These are phyloP conservation scores for Catharus fuscescens DNA, from an alignment of 2,113 vertebrate species.

Conservation along the genomic window DNA sequence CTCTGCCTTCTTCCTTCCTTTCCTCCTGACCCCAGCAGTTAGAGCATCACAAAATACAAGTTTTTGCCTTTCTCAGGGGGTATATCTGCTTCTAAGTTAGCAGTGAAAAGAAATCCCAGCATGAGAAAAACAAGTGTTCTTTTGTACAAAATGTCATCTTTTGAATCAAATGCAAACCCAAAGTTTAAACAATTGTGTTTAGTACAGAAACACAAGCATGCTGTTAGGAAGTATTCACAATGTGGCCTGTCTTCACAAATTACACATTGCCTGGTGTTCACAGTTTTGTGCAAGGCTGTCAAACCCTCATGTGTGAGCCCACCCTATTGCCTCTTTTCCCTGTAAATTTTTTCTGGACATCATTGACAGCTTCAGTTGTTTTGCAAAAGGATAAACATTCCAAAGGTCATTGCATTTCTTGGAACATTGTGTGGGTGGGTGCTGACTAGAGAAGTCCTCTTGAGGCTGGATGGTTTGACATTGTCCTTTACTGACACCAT, in stretches of 20 bases:
- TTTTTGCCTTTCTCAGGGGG: background rate
- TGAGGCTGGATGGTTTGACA: background rate
- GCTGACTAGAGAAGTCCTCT: background rate
- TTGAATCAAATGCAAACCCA: background rate
- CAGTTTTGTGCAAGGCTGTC: background rate
- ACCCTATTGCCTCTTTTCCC: background rate
- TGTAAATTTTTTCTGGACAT: background rate
- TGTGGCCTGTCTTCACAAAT: background rate
- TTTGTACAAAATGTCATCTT: background rate
- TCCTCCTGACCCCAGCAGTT: background rate
- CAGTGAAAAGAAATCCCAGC: background rate
- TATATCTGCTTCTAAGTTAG: background rate
- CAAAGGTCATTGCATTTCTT: background rate
- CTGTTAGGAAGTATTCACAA: fast-evolving
- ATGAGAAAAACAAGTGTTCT: background rate
- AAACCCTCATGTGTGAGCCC: background rate
- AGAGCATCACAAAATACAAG: background rate
- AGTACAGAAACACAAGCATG: background rate
- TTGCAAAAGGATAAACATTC: background rate
- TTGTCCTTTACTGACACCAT: background rate
- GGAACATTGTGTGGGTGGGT: background rate
- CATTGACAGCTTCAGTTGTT: background rate
- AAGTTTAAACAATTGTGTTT: background rate
- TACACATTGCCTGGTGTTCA: background rate
- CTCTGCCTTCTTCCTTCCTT: background rate